Base-by-base conservation (phyloP, 2,888 invertebrate species). In the Eupelmus urozonus region DNA sequence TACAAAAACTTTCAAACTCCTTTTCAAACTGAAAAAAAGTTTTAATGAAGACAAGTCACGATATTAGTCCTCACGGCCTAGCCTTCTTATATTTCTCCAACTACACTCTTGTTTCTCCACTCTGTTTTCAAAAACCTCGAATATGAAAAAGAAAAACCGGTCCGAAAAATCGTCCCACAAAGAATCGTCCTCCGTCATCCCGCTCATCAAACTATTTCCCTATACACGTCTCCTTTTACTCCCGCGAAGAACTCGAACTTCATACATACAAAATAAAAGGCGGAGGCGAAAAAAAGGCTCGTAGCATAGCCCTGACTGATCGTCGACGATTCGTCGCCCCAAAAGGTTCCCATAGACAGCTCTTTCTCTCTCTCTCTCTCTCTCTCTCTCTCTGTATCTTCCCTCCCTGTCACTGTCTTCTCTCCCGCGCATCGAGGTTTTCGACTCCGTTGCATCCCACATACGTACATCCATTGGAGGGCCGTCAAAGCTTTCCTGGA, bases 261-360 rank as follows among this genome's bases (percentile, higher is more conserved):
- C 13, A 45, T 13, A 45, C 2, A 45, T 45, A 45, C 4, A 45
- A 16, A 34, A 34, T n/a, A n/a, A 23, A 40, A 69, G 57, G 49
- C 16, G 55, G 25, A 1, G 16, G 62, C 16, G 34, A 55, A 25
- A 40, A 23, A 55, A 13, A 51, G 45, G 25, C 23, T 65, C 23
- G 72, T 16, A 70, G 65, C 69, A 63, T 66, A 67, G 72, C 80
- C 76, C 79, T 84, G 84, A 85, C 83, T 76, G 82, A 85, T 84
- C 81, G 82, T 59, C 25, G 78, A 74, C 81, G 78, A 85, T 82
- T 81, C 75, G 81, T 84, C n/a, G n/a, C n/a, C n/a, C 82, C 76
- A 79, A 79, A 81, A 81, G 70, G 59, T 83, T 83, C 83, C 81
- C 82, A 81, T 82, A 70, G 69, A 45, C 45, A 13, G 45, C 16